Conservation (phyloP, 2,797 vertebrate genomes). For the Melanotaenia trifasciata region DNA sequence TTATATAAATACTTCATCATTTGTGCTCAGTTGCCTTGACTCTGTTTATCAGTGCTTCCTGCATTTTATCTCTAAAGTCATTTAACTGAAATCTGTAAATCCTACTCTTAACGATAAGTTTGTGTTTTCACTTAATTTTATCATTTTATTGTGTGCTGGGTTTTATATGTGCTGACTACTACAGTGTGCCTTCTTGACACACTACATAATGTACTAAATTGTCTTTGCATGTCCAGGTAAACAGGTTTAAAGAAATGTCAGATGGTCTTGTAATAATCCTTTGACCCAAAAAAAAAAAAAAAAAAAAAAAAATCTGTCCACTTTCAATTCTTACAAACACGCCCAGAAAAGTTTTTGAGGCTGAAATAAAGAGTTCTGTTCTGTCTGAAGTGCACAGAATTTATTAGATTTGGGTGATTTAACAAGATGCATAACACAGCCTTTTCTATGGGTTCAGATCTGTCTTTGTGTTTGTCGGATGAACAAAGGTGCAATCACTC, state of each 20-base stretch:
- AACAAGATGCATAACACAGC: slow-evolving; percentile 8
- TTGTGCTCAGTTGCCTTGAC: neutral
- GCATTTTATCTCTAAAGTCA: neutral
- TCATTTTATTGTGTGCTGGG: neutral
- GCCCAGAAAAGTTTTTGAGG: neutral
- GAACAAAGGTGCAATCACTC: slow-evolving; percentile 40
- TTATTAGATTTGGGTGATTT: slow-evolving; percentile 1
- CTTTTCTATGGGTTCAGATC: slow-evolving; percentile 9
- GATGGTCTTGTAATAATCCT: slow-evolving; percentile 25
- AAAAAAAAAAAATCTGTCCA: slow-evolving; percentile 1
- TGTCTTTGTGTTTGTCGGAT: slow-evolving; percentile 6
- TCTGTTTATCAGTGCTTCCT: neutral
- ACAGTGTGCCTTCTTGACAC: neutral
- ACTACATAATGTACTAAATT: neutral
- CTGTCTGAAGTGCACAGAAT: neutral
- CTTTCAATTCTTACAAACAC: slow-evolving; percentile 19
- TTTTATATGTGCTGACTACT: neutral
- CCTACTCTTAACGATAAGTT: no score
- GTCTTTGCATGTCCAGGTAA: neutral
- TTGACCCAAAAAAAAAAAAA: slow-evolving; percentile 2
- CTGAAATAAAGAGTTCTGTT: slow-evolving; percentile 1
- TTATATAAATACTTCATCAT: neutral
- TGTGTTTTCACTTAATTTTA: neutral
- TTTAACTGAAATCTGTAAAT: neutral
- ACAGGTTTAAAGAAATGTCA: slow-evolving; percentile 19